A percentile compares a stretch with the other conserved stretches of the same genome.
phyloP scores from a whole-genome alignment of 2,113 vertebrate species.

The Indicator maculatus region DNA sequence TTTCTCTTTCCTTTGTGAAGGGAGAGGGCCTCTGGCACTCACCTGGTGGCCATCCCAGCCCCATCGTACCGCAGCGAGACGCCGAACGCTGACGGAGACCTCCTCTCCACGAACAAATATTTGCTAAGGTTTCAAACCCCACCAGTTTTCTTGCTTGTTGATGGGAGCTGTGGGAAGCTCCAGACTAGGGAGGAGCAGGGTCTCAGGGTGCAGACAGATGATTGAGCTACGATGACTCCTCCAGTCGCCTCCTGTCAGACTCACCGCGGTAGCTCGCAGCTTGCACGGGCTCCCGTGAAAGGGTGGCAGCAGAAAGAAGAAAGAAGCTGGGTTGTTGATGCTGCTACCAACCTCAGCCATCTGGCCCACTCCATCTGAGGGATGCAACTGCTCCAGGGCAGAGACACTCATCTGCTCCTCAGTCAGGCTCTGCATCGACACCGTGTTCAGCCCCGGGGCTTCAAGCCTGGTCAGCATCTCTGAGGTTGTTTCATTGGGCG shows the following conservation, averaged over 20 bases:
- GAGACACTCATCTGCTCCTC: neutral
- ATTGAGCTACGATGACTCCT: neutral
- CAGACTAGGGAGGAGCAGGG: neutral
- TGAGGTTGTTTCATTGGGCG: neutral
- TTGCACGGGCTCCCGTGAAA: neutral
- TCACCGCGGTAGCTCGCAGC: neutral
- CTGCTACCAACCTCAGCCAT: constrained; percentile 8
- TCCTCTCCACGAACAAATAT: rapidly evolving
- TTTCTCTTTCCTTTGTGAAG: neutral
- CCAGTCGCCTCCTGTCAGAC: neutral
- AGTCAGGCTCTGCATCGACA: neutral
- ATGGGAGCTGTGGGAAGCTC: neutral
- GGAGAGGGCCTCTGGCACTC: neutral
- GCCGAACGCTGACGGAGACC: rapidly evolving
- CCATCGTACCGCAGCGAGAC: rapidly evolving
- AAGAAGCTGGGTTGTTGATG: neutral
- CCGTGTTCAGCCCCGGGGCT: neutral
- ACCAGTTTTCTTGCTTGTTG: neutral
- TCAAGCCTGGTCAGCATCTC: neutral
- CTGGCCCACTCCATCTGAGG: neutral
- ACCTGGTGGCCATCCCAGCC: neutral
- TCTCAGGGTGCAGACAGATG: neutral
- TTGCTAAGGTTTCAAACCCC: neutral
- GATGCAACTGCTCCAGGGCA: neutral
- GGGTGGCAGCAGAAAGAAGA: neutral